Conservation (phyloP, 2,113 vertebrate species). For the Perca fluviatilis region DNA sequence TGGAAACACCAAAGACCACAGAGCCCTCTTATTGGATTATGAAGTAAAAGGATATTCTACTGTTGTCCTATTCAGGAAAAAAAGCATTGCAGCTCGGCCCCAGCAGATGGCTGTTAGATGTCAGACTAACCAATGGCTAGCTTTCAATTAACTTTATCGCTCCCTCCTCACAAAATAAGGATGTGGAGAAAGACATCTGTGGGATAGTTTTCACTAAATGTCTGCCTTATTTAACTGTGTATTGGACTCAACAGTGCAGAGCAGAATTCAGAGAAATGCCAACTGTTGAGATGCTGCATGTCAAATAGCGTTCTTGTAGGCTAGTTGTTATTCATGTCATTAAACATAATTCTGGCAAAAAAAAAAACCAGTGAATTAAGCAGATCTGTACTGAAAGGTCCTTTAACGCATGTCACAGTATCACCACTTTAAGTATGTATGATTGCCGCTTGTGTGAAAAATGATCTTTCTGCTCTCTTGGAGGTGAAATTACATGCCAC, state of each 20-base stretch:
- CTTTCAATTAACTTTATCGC: constrained; percentile 72
- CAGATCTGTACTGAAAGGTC: background rate
- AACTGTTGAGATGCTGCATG: constrained; percentile 38
- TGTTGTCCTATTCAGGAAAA: constrained; percentile 55
- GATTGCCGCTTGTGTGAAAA: constrained; percentile 14
- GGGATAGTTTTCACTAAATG: constrained; percentile 49
- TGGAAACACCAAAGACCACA: constrained; percentile 52
- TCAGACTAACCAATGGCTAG: constrained; percentile 62
- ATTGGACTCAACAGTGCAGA: constrained; percentile 10
- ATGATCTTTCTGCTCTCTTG: constrained; percentile 20
- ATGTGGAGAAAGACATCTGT: constrained; percentile 61
- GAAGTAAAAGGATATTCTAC: constrained; percentile 69
- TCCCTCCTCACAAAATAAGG: constrained; percentile 53
- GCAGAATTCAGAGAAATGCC: constrained; percentile 9
- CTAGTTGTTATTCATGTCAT: constrained; percentile 8
- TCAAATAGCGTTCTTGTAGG: constrained; percentile 18
- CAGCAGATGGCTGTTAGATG: constrained; percentile 70
- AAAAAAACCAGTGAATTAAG: background rate
- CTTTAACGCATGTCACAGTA: background rate
- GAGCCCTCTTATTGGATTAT: constrained; percentile 66
- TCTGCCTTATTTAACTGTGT: constrained; percentile 31
- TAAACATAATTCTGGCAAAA: background rate
- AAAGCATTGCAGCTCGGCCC: constrained; percentile 22
- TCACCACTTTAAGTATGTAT: background rate
- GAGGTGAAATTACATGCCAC: constrained; percentile 65